A percentile compares a stretch with the other conserved stretches of the same genome.
Evolutionary conservation across 30 jellyfish, hydroid and myxozoan genomes (phyloP).

Genomic region (Aurelia sp.): DNA sequence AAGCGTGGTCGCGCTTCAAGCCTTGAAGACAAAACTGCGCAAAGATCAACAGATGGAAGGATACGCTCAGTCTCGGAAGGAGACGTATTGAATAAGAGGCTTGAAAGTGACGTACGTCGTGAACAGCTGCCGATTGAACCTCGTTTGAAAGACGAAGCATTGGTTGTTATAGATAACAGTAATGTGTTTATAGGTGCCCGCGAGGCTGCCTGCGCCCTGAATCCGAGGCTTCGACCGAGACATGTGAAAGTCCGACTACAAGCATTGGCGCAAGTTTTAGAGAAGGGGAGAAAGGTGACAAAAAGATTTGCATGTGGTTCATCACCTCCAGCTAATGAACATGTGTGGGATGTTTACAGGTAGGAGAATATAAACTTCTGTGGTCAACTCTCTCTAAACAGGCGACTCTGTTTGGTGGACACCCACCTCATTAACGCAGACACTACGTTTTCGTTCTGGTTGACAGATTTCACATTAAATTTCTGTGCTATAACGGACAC

Average conservation of each 20-base stretch:
- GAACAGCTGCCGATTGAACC: conserved; percentile 8
- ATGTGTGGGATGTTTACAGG: conserved; percentile 97
- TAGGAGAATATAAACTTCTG: not conserved
- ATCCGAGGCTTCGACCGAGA: conserved; percentile 75
- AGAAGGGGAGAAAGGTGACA: conserved; percentile 78
- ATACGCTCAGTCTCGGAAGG: conserved; percentile 57
- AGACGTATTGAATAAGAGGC: not conserved
- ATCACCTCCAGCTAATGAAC: conserved; percentile 88
- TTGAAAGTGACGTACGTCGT: not conserved
- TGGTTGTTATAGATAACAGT: conserved; percentile 87
- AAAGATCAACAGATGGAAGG: conserved; percentile 13
- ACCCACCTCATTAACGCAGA: too few relatives aligned
- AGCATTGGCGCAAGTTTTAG: conserved; percentile 72
- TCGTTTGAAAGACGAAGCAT: conserved; percentile 31
- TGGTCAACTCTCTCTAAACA: too few relatives aligned
- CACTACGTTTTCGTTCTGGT: too few relatives aligned
- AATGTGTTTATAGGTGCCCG: conserved; percentile 93
- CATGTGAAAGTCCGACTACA: conserved; percentile 85
- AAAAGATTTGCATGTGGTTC: conserved; percentile 81
- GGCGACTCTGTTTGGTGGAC: too few relatives aligned
- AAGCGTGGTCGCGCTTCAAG: conserved; percentile 48
- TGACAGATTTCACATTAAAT: too few relatives aligned
- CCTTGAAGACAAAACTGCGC: conserved; percentile 6
- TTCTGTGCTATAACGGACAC: too few relatives aligned
- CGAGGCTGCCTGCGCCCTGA: conserved; percentile 83